These are phyloP conservation scores for Gallinago solitaria DNA, from an alignment of 2,797 vertebrate species.

Conservation along the genomic window DNA sequence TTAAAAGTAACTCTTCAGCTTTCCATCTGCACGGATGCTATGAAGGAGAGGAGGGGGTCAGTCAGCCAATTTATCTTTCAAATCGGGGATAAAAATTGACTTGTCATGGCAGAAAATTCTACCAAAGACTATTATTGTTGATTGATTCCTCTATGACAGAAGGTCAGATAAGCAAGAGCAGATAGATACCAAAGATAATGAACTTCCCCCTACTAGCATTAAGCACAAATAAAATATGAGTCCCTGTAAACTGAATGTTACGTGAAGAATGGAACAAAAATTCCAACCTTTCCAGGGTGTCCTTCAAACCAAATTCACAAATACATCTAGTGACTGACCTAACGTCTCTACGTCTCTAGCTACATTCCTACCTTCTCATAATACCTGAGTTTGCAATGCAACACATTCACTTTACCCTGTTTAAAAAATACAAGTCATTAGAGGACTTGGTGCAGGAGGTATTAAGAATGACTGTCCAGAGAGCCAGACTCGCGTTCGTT, in stretches of 20 bases:
- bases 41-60: slow-evolving; percentile 52
- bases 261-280: slow-evolving; percentile 68
- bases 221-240: slow-evolving; percentile 70
- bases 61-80: slow-evolving; percentile 48
- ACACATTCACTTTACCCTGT: slow-evolving; percentile 98
- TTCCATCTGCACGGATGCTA: slow-evolving; percentile 24
- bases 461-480: slow-evolving; percentile 48
- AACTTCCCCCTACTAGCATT: slow-evolving; percentile 74
- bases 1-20: slow-evolving; percentile 54
- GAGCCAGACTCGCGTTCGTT: slow-evolving; percentile 48
- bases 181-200: slow-evolving; percentile 62
- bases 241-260: slow-evolving; percentile 71
- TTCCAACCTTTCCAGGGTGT: slow-evolving; percentile 72
- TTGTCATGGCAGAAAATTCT: slow-evolving; percentile 65
- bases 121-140: slow-evolving; percentile 71
- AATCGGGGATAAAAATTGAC: slow-evolving; percentile 69
- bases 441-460: slow-evolving; percentile 84
- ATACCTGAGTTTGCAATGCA: slow-evolving; percentile 90
- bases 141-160: slow-evolving; percentile 61
- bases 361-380: slow-evolving; percentile 83
- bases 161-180: slow-evolving; percentile 66
- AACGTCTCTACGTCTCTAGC: slow-evolving; percentile 85
- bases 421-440: slow-evolving; percentile 85
- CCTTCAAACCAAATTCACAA: slow-evolving; percentile 84
- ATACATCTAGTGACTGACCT: slow-evolving; percentile 85